Percentiles rank a stretch among this genome's conserved stretches.
Conservation (phyloP, 2,888 invertebrate species). For the Sepiola atlantica region DNA sequence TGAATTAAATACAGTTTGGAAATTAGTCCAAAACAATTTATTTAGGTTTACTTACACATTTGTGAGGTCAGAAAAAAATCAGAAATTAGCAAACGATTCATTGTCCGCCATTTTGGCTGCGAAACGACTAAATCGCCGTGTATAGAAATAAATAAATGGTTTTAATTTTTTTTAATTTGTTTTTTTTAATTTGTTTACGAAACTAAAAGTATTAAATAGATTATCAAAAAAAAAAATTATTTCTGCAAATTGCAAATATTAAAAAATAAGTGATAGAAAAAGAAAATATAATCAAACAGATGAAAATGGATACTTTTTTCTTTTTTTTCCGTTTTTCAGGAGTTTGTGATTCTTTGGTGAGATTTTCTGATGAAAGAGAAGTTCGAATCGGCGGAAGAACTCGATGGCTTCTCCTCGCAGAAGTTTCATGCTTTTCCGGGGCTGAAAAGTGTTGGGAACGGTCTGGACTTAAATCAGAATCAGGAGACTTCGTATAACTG, state of each 20-base stretch:
- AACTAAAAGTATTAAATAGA: not conserved
- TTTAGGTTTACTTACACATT: too few relatives aligned
- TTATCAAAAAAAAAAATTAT: not conserved
- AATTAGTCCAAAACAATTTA: too few relatives aligned
- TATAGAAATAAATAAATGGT: not conserved
- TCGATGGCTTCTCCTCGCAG: not conserved
- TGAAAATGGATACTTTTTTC: not conserved
- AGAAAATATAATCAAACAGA: not conserved
- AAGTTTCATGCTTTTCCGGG: not conserved
- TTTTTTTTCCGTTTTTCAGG: not conserved
- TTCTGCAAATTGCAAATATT: not conserved
- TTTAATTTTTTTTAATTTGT: not conserved
- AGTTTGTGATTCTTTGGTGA: not conserved
- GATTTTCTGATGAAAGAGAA: not conserved
- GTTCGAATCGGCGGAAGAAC: not conserved
- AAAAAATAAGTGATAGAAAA: not conserved
- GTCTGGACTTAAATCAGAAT: not conserved
- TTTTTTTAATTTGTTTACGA: not conserved
- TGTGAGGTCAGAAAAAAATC: too few relatives aligned
- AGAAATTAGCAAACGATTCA: too few relatives aligned
- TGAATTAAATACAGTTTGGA: too few relatives aligned
- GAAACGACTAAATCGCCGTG: too few relatives aligned
- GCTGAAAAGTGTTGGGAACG: not conserved
- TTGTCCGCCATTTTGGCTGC: too few relatives aligned
- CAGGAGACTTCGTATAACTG: slow-evolving; percentile 2